Evolutionary conservation across 2,888 invertebrate genomes (phyloP).

Genomic region (Lordiphosa andalusiaca): DNA sequence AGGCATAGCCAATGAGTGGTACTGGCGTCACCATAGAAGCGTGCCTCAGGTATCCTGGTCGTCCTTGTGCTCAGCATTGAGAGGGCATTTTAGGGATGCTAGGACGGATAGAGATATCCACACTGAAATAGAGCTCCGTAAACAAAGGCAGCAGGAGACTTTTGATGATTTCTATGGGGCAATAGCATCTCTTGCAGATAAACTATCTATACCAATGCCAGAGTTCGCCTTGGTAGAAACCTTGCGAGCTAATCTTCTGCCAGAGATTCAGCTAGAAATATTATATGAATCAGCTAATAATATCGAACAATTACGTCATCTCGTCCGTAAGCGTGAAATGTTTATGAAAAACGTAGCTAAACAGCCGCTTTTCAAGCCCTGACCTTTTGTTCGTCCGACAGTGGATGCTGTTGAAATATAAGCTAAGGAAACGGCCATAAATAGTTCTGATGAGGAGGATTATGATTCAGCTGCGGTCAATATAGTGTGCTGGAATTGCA

Average conservation of each 20-base stretch:
- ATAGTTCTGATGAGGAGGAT: too few species aligned
- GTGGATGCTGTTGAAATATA: too few species aligned
- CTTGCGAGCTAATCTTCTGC: conserved; percentile 2
- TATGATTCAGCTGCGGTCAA: too few species aligned
- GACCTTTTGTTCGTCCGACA: too few species aligned
- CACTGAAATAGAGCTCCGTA: conserved; percentile 3
- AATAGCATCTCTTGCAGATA: conserved; percentile 1
- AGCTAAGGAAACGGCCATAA: too few species aligned
- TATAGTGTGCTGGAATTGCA: background rate
- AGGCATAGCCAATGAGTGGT: conserved; percentile 13
- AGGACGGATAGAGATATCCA: conserved; percentile 2
- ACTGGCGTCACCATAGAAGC: conserved; percentile 15
- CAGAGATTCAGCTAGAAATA: conserved; percentile 12
- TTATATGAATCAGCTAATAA: conserved; percentile 1
- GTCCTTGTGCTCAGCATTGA: conserved; percentile 4
- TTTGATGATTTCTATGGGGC: too few species aligned
- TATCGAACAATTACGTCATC: too few species aligned
- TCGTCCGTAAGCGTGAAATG: too few species aligned
- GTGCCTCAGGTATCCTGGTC: conserved; percentile 3
- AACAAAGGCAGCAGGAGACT: background rate
- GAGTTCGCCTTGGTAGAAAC: conserved; percentile 1
- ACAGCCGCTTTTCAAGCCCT: too few species aligned
- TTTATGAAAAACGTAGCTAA: too few species aligned
- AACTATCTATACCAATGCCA: background rate
- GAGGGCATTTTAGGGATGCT: conserved; percentile 6